A percentile compares a stretch with the other conserved stretches of the same genome.
Evolutionary conservation across 2,888 invertebrate species (phyloP).

Genomic region (Tinea trinotella): DNA sequence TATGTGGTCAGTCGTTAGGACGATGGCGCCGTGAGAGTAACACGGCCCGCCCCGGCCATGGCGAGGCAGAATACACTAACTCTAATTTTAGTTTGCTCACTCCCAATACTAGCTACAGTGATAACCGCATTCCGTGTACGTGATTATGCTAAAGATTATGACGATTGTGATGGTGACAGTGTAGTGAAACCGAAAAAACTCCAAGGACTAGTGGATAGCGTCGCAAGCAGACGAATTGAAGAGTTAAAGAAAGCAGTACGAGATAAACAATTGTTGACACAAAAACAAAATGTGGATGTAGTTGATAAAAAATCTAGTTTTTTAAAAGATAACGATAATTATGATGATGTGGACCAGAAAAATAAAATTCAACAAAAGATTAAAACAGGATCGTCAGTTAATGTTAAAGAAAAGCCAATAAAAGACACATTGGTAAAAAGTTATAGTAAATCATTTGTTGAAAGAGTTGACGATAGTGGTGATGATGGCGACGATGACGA

Average conservation of each 20-base stretch:
- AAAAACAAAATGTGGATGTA: conserved; percentile 28
- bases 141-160: conserved; percentile 54
- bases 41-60: conserved; percentile 50
- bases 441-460: conserved; percentile 1
- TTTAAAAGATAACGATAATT: conserved; percentile 38
- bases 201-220: conserved; percentile 8
- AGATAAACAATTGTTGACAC: conserved; percentile 39
- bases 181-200: conserved; percentile 37
- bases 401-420: background rate
- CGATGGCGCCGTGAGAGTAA: conserved; percentile 62
- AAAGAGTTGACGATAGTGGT: background rate
- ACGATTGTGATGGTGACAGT: conserved; percentile 50
- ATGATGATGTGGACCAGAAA: conserved; percentile 25
- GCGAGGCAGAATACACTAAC: conserved; percentile 59
- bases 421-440: conserved; percentile 19
- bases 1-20: conserved; percentile 34
- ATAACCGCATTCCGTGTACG: conserved; percentile 69
- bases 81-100: conserved; percentile 58
- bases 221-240: conserved; percentile 27
- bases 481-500: conserved; percentile 17
- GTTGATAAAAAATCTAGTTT: conserved; percentile 29
- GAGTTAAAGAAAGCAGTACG: conserved; percentile 42
- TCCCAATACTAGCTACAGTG: conserved; percentile 63
- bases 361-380: conserved; percentile 21
- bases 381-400: conserved; percentile 20